Evolutionary conservation across 1,140 invertebrate genomes (phyloP).

Genomic region (Drosophila albomicans): DNA sequence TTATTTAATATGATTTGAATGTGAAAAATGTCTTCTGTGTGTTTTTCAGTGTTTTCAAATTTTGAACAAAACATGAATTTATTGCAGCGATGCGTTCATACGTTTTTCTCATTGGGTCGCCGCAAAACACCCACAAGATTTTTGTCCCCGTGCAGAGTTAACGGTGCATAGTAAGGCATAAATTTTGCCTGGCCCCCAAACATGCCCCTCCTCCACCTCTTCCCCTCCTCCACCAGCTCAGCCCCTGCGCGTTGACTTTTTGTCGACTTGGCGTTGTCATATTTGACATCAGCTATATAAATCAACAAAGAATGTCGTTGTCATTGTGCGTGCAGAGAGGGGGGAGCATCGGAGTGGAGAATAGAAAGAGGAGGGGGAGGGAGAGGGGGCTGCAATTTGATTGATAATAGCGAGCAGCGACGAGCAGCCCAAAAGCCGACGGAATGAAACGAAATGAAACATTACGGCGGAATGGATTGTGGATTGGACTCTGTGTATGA

Average conservation of each 20-base stretch:
- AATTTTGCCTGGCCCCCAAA: conserved; percentile 40
- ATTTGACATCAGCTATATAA: conserved; percentile 77
- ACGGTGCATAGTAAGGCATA: conserved; percentile 70
- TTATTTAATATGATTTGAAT: conserved; percentile 18
- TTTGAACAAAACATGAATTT: conserved; percentile 70
- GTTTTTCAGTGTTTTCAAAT: conserved; percentile 21
- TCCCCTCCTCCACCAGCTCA: neutral
- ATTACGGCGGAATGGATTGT: conserved; percentile 78
- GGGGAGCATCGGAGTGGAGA: neutral
- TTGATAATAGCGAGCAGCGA: conserved; percentile 68
- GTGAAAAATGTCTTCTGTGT: conserved; percentile 35
- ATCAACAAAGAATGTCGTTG: conserved; percentile 66
- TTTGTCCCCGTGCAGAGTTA: conserved; percentile 51
- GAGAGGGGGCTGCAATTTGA: conserved; percentile 56
- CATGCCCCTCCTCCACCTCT: neutral
- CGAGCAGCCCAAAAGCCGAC: conserved; percentile 37
- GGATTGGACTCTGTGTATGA: conserved; percentile 48
- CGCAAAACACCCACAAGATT: conserved; percentile 50
- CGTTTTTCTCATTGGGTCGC: conserved; percentile 40
- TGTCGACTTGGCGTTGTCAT: conserved; percentile 65
- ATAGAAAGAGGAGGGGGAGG: neutral
- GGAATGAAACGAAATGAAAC: conserved; percentile 72
- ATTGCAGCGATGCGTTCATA: conserved; percentile 55
- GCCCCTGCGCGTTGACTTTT: conserved; percentile 13
- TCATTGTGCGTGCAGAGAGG: neutral